These are phyloP conservation scores for Picus viridis DNA, from an alignment of 2,797 vertebrate species.

Conservation along the genomic window DNA sequence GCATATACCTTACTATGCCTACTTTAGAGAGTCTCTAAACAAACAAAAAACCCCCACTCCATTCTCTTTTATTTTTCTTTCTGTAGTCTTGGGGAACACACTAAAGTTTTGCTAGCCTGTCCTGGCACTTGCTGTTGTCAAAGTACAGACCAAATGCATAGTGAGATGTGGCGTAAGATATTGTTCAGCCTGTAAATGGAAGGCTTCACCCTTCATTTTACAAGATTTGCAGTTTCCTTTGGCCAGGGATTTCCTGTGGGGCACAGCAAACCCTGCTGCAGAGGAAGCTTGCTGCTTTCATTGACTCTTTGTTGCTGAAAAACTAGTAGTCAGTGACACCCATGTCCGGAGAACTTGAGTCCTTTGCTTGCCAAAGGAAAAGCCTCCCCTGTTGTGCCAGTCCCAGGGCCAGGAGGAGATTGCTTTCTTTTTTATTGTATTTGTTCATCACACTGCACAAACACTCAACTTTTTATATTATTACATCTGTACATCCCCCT, in stretches of 20 bases:
- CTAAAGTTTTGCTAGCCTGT: background rate
- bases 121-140: background rate
- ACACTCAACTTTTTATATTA: background rate
- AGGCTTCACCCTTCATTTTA: constrained; percentile 58
- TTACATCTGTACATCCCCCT: background rate
- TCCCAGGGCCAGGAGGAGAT: background rate
- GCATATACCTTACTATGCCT: background rate
- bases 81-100: background rate
- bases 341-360: background rate
- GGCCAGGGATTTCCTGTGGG: constrained; percentile 65
- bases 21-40: background rate
- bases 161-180: background rate
- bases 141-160: background rate
- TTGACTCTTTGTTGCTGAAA: constrained; percentile 58
- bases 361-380: constrained; percentile 2
- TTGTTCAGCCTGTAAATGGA: constrained; percentile 16
- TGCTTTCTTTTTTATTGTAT: background rate
- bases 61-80: background rate
- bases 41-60: background rate
- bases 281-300: constrained; percentile 58
- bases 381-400: background rate
- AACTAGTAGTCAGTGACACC: constrained; percentile 29
- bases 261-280: constrained; percentile 64
- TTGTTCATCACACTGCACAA: background rate
- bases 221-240: constrained; percentile 50